Evolutionary conservation across 2,888 invertebrate genomes (phyloP).

Genomic region (Eurois occulta): DNA sequence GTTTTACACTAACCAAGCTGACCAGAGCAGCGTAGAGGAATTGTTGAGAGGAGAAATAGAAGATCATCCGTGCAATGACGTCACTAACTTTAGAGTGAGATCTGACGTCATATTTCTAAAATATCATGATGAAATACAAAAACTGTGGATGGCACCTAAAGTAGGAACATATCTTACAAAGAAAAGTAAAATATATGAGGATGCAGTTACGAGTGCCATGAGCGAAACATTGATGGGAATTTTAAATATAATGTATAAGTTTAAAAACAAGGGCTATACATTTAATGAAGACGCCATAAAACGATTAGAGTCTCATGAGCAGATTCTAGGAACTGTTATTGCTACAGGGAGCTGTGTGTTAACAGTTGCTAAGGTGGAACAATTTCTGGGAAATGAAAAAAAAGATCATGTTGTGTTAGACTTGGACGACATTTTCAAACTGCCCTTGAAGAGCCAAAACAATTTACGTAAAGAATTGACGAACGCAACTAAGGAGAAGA

Average conservation of each 20-base stretch:
- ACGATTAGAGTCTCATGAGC: not conserved
- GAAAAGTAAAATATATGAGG: slow-evolving; percentile 25
- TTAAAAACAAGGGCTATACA: slow-evolving; percentile 11
- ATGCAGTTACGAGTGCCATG: slow-evolving; percentile 35
- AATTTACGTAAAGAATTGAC: slow-evolving; percentile 27
- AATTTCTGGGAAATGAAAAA: slow-evolving; percentile 7
- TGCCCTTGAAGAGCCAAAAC: slow-evolving; percentile 14
- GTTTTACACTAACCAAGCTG: slow-evolving; percentile 56
- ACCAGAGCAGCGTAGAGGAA: slow-evolving; percentile 40
- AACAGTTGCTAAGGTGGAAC: slow-evolving; percentile 33
- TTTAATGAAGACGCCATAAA: slow-evolving; percentile 27
- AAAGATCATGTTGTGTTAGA: slow-evolving; percentile 19
- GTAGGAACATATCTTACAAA: slow-evolving; percentile 44
- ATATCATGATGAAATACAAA: slow-evolving; percentile 55
- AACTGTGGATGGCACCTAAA: slow-evolving; percentile 52
- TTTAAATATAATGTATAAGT: slow-evolving; percentile 24
- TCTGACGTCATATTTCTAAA: slow-evolving; percentile 47
- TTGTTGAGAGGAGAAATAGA: slow-evolving; percentile 40
- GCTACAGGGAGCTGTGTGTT: slow-evolving; percentile 3
- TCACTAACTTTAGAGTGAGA: slow-evolving; percentile 21
- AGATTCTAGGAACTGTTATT: slow-evolving; percentile 17
- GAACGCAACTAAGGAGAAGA: slow-evolving; percentile 3
- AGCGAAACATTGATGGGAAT: slow-evolving; percentile 31
- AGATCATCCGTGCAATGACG: slow-evolving; percentile 7
- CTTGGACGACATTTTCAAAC: slow-evolving; percentile 32